A percentile compares a stretch with the other conserved stretches of the same genome.
These are phyloP conservation scores for Drosophila dives DNA, from an alignment of 2,888 invertebrate species.

Conservation along the genomic window DNA sequence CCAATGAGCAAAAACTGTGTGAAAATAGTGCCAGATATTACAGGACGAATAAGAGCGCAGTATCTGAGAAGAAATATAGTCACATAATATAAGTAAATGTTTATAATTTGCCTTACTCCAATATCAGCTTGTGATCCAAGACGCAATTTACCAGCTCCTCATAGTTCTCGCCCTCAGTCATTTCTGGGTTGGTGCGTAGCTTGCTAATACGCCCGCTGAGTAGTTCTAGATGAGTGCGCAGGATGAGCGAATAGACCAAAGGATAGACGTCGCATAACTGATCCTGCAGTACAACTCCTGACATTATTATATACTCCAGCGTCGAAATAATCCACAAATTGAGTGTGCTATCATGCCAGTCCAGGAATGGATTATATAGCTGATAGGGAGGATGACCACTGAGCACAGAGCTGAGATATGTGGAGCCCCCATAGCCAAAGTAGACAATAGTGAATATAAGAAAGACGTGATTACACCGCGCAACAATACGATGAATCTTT, in stretches of 20 bases:
- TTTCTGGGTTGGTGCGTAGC: conserved; percentile 44
- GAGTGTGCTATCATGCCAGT: conserved; percentile 59
- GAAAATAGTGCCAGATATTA: conserved; percentile 75
- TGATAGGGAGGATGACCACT: conserved; percentile 71
- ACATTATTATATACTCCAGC: conserved; percentile 64
- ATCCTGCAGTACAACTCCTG: conserved; percentile 65
- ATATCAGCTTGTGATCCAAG: conserved; percentile 71
- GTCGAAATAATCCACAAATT: conserved; percentile 59
- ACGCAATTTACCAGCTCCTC: conserved; percentile 69
- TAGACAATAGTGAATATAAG: conserved; percentile 64
- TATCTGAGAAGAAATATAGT: conserved; percentile 32
- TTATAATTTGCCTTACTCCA: conserved; percentile 49
- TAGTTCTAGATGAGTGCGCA: conserved; percentile 67
- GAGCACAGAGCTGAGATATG: conserved; percentile 58
- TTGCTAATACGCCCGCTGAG: conserved; percentile 59
- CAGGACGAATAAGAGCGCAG: conserved; percentile 61
- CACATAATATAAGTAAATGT: background rate
- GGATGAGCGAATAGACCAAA: conserved; percentile 58
- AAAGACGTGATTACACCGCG: conserved; percentile 56
- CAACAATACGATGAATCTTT: conserved; percentile 61
- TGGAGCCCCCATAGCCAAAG: conserved; percentile 58
- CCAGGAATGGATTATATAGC: conserved; percentile 69
- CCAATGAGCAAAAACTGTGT: conserved; percentile 71
- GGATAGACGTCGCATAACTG: conserved; percentile 68
- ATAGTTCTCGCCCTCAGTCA: conserved; percentile 60